These are phyloP conservation scores for Coluber constrictor DNA, from an alignment of 2,797 vertebrate genomes.

Conservation along the genomic window DNA sequence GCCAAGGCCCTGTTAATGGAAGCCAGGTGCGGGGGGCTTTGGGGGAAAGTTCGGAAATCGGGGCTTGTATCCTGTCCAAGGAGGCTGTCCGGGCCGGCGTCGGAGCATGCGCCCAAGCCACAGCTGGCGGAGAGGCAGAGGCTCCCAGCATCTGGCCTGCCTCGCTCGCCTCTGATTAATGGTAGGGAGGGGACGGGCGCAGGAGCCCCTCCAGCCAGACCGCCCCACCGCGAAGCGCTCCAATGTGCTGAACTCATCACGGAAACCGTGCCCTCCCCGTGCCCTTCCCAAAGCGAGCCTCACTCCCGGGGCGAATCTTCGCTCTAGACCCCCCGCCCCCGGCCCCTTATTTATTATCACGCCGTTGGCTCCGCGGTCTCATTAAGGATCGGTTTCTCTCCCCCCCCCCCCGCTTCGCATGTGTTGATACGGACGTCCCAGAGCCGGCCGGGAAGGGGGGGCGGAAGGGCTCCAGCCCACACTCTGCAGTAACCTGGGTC, in stretches of 20 bases:
- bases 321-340: background rate
- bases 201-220: constrained; percentile 41
- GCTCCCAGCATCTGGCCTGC: constrained; percentile 74
- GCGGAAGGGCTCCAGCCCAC: constrained; percentile 42
- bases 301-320: background rate
- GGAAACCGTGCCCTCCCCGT: constrained; percentile 48
- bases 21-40: constrained; percentile 64
- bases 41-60: constrained; percentile 62
- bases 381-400: background rate
- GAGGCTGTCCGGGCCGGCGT: constrained; percentile 51
- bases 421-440: background rate
- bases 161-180: constrained; percentile 83
- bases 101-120: constrained; percentile 75
- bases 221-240: constrained; percentile 58
- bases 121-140: constrained; percentile 68
- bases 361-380: background rate
- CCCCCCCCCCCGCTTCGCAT: background rate
- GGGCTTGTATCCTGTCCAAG: constrained; percentile 65
- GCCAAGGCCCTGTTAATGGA: constrained; percentile 56
- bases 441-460: constrained; percentile 40
- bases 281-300: background rate
- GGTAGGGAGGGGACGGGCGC: constrained; percentile 62
- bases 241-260: constrained; percentile 57
- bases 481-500: background rate
- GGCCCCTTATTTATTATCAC: background rate